phyloP scores from a whole-genome alignment of 1,140 invertebrate genomes.

The Drosophila nikananu region DNA sequence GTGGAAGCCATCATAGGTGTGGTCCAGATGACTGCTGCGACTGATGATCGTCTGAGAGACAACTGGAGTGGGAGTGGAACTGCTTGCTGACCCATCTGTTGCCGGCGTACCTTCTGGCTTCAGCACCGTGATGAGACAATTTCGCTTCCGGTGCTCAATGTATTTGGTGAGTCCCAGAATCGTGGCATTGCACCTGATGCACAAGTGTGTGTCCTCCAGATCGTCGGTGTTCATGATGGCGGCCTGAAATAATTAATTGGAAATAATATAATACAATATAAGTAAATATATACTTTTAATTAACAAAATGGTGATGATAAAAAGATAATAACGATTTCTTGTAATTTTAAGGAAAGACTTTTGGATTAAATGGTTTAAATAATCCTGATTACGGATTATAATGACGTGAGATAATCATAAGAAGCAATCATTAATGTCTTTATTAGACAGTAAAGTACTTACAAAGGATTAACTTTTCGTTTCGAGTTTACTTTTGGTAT shows the following conservation, averaged over 20 bases:
- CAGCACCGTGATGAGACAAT: conserved; percentile 85
- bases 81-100: conserved; percentile 2
- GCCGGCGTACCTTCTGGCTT: conserved; percentile 17
- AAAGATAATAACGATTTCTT: background rate
- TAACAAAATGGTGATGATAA: background rate
- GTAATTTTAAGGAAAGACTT: background rate
- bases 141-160: conserved; percentile 91
- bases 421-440: background rate
- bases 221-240: conserved; percentile 86
- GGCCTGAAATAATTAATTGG: background rate
- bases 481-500: no score
- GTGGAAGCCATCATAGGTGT: conserved; percentile 69
- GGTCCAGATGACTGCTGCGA: conserved; percentile 47
- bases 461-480: no score
- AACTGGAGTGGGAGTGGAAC: conserved; percentile 37
- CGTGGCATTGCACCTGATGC: conserved; percentile 93
- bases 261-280: no score
- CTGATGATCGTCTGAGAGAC: conserved; percentile 58
- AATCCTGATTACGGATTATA: background rate
- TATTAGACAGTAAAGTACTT: background rate
- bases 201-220: conserved; percentile 93
- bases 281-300: background rate
- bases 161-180: conserved; percentile 93
- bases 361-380: background rate
- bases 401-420: background rate